phyloP scores from a whole-genome alignment of 2,797 vertebrate genomes.

The Chaetodon trifasciatus region DNA sequence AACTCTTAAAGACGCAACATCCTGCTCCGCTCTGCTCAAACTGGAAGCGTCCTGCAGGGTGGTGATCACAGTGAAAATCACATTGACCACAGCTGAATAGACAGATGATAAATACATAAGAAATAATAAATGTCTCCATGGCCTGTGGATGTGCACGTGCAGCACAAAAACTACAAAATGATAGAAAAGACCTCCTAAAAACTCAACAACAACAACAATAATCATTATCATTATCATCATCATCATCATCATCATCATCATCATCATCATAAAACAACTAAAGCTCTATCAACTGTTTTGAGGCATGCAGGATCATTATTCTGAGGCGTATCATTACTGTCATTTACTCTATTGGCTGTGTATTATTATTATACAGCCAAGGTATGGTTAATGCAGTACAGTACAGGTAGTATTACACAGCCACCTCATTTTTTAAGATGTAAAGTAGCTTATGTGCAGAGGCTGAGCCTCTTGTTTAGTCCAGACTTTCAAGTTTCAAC shows the following conservation, averaged over 20 bases:
- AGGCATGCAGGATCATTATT: neutral
- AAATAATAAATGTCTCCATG: neutral
- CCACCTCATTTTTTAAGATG: neutral
- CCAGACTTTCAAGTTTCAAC: neutral
- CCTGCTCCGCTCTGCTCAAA: constrained; percentile 63
- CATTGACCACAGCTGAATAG: neutral
- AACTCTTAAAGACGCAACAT: constrained; percentile 93
- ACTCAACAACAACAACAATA: neutral
- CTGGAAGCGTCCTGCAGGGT: constrained; percentile 42
- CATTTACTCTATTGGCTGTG: neutral
- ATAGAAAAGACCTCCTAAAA: neutral
- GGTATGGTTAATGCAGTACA: neutral
- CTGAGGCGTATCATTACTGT: neutral
- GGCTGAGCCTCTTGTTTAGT: neutral
- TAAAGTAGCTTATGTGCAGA: neutral
- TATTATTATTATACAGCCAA: neutral
- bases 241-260: too few species aligned
- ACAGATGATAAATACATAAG: neutral
- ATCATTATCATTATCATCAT: too few species aligned
- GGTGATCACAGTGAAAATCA: constrained; percentile 15
- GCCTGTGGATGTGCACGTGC: neutral
- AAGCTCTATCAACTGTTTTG: neutral
- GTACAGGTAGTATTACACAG: neutral
- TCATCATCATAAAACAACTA: neutral
- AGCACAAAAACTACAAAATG: neutral